Percentiles rank a stretch among this genome's conserved stretches.
phyloP scores from a whole-genome alignment of 1,140 invertebrate genomes.

The Euwallacea fornicatus region DNA sequence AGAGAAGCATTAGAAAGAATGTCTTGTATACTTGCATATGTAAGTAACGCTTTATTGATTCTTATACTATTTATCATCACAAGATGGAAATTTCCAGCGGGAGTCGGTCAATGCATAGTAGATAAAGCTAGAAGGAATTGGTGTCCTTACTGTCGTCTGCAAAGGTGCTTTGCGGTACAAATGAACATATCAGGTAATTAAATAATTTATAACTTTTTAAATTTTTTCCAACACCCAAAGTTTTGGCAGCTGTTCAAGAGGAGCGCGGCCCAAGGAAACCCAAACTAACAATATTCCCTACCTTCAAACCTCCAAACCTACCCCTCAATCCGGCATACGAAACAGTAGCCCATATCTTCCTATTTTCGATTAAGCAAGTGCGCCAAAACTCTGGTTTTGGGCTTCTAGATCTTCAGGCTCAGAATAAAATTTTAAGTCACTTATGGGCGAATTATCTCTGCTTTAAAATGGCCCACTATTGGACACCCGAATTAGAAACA shows the following conservation, averaged over 20 bases:
- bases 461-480: slow-evolving; percentile 63
- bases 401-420: slow-evolving; percentile 52
- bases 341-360: slow-evolving; percentile 58
- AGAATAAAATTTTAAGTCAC: slow-evolving; percentile 57
- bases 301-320: slow-evolving; percentile 12
- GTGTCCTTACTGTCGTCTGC: slow-evolving; percentile 82
- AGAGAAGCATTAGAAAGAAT: slow-evolving; percentile 72
- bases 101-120: slow-evolving; percentile 73
- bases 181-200: slow-evolving; percentile 77
- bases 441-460: slow-evolving; percentile 61
- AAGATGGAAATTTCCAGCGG: slow-evolving; percentile 57
- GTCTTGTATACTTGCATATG: slow-evolving; percentile 77
- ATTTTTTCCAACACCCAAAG: not conserved
- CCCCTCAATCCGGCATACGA: slow-evolving; percentile 42
- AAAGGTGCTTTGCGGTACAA: slow-evolving; percentile 74
- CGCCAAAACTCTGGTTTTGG: slow-evolving; percentile 57
- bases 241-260: slow-evolving; percentile 72
- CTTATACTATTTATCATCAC: not conserved
- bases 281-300: slow-evolving; percentile 42
- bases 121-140: slow-evolving; percentile 85
- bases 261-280: slow-evolving; percentile 72
- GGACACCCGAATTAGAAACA: slow-evolving; percentile 53
- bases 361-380: slow-evolving; percentile 56
- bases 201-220: not conserved
- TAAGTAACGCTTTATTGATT: slow-evolving; percentile 50